These are phyloP conservation scores for Philhelius pedissequus DNA, from an alignment of 2,888 invertebrate genomes.

Conservation along the genomic window DNA sequence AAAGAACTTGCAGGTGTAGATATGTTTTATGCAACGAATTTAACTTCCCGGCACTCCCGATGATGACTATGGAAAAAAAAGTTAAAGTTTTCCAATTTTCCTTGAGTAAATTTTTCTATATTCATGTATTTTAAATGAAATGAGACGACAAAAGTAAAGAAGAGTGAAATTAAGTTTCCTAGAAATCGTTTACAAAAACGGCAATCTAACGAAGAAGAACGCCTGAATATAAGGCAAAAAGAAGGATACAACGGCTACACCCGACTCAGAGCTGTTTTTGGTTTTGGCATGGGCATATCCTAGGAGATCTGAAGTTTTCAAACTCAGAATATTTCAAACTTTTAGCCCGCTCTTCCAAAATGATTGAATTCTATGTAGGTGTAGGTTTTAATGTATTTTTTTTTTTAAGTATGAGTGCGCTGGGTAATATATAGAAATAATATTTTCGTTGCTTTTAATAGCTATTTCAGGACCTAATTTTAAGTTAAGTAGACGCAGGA, in stretches of 20 bases:
- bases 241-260: not conserved
- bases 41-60: not conserved
- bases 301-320: conserved; percentile 28
- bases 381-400: too few species aligned
- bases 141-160: not conserved
- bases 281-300: not conserved
- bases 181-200: not conserved
- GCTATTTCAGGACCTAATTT: too few species aligned
- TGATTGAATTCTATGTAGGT: conserved; percentile 16
- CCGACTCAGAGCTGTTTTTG: not conserved
- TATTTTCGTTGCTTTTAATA: too few species aligned
- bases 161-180: not conserved
- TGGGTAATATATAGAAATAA: too few species aligned
- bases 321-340: conserved; percentile 42
- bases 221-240: not conserved
- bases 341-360: conserved; percentile 14
- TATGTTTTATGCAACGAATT: not conserved
- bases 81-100: conserved; percentile 44
- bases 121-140: conserved; percentile 46
- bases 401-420: too few species aligned
- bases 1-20: not conserved
- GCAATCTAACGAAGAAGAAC: not conserved
- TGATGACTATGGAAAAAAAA: not conserved
- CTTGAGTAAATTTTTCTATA: conserved; percentile 40
- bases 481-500: too few species aligned